phyloP scores from a whole-genome alignment of 2,888 invertebrate genomes.

The Iselma pallidipennis region DNA sequence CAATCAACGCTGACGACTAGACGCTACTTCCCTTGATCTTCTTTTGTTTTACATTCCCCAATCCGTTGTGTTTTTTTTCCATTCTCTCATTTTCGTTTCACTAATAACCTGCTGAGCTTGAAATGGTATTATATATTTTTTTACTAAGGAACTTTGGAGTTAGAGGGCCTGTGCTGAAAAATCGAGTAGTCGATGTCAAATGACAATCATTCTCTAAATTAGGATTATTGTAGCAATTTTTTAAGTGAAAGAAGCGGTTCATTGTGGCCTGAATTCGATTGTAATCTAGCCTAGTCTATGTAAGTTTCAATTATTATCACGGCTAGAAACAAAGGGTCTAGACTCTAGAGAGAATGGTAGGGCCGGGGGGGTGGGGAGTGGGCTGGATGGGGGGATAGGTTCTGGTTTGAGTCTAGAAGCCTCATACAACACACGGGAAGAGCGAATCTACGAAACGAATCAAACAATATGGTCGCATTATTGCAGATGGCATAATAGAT shows the following conservation, averaged over 20 bases:
- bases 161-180: not conserved
- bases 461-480: slow-evolving; percentile 38
- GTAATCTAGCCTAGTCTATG: slow-evolving; percentile 22
- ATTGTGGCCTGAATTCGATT: not conserved
- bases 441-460: slow-evolving; percentile 29
- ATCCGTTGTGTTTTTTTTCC: slow-evolving; percentile 45
- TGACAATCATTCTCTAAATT: not conserved
- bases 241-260: no score
- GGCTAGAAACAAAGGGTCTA: slow-evolving; percentile 12
- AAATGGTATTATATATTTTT: slow-evolving; percentile 26
- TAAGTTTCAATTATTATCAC: slow-evolving; percentile 27
- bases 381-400: slow-evolving; percentile 5
- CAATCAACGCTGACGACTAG: slow-evolving; percentile 49
- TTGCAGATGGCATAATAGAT: slow-evolving; percentile 44
- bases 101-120: slow-evolving; percentile 48
- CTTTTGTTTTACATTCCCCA: slow-evolving; percentile 48
- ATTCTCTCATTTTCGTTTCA: slow-evolving; percentile 48
- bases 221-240: not conserved
- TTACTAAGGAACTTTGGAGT: not conserved
- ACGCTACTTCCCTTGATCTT: slow-evolving; percentile 45
- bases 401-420: not conserved
- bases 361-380: slow-evolving; percentile 12
- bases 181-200: not conserved
- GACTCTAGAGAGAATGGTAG: not conserved
- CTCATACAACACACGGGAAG: not conserved